phyloP scores from a whole-genome alignment of 2,888 invertebrate genomes.

The Drosophila atripex region DNA sequence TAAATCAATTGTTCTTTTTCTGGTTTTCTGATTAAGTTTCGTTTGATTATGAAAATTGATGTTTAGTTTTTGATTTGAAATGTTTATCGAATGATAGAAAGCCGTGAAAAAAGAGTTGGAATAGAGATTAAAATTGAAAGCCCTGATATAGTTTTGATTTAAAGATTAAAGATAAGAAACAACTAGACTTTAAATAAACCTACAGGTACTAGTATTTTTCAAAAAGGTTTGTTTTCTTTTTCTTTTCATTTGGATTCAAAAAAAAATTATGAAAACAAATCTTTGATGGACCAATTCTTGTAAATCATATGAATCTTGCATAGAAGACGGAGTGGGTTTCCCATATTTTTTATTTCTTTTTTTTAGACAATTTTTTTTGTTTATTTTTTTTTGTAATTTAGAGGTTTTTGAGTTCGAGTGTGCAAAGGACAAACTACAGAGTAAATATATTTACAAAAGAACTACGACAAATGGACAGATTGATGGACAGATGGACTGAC shows the following conservation, averaged over 20 bases:
- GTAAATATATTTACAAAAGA: conserved; percentile 38
- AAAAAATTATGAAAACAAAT: not conserved
- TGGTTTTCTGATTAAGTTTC: conserved; percentile 15
- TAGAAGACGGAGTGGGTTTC: conserved; percentile 51
- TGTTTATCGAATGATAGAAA: conserved; percentile 25
- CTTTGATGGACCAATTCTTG: not conserved
- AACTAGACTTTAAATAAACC: not conserved
- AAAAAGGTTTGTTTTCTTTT: not conserved
- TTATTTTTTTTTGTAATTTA: conserved; percentile 14
- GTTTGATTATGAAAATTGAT: conserved; percentile 15
- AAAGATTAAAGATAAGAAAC: not conserved
- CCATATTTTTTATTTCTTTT: not conserved
- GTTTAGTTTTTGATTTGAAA: conserved; percentile 37
- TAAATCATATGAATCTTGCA: conserved; percentile 68
- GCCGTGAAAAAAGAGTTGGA: conserved; percentile 18
- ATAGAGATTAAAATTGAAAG: conserved; percentile 7
- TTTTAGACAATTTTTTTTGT: not conserved
- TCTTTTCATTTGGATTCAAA: not conserved
- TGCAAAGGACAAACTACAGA: conserved; percentile 30
- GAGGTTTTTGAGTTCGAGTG: conserved; percentile 36
- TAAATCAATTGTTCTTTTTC: conserved; percentile 7
- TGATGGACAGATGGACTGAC: not conserved
- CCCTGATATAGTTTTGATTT: conserved; percentile 4
- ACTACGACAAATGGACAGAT: conserved; percentile 3
- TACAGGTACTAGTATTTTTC: conserved; percentile 1